Base-by-base conservation (phyloP, 2,797 vertebrate species). In the Micromesistius poutassou region DNA sequence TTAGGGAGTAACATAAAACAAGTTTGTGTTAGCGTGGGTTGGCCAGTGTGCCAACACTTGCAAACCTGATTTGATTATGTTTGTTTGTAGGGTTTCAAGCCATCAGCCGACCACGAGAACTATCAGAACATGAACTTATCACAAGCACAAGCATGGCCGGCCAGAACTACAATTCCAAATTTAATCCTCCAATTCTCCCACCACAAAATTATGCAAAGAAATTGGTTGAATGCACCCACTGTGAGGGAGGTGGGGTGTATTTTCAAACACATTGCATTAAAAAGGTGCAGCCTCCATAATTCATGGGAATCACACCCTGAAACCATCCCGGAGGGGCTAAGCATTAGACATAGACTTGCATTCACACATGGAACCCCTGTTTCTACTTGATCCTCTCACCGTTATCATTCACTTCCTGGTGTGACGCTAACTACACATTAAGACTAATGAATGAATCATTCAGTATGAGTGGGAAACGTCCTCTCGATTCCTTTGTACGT, bases 281-380 rank as follows among this genome's bases (percentile, higher is more conserved):
- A 10, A 30, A 70, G n/a, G 25, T 9, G 9, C 66, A 30, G 38
- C 55, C 82, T 89, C 88, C 89, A 90, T 93, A 91, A 94, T 91
- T 91, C 87, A 93, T 88, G 86, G 85, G 76, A 83, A 90, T 84
- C 85, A 92, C 84, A 87, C 77, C 79, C 80, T 78, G 78, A 74
- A 74, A 76, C 81, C 78, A 81, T 82, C n/a, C 50, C 19, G 82
- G 68, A 77, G 84, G 76, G 81, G 87, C 84, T 86, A 85, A 93
- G 91, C 90, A 89, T 88, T 83, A 88, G 80, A 80, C 77, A 86
- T 84, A 90, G 83, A 85, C 80, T 86, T 88, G 85, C 13, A 5
- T 55, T 46, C 74, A 87, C 80, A 72, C 79, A 81, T 85, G 83
- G 87, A 89, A 90, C 81, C 76, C 79, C 80, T 79, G 79, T 81